Base-by-base conservation (phyloP, 2,888 invertebrate genomes). In the Notocelia uddmanniana region DNA sequence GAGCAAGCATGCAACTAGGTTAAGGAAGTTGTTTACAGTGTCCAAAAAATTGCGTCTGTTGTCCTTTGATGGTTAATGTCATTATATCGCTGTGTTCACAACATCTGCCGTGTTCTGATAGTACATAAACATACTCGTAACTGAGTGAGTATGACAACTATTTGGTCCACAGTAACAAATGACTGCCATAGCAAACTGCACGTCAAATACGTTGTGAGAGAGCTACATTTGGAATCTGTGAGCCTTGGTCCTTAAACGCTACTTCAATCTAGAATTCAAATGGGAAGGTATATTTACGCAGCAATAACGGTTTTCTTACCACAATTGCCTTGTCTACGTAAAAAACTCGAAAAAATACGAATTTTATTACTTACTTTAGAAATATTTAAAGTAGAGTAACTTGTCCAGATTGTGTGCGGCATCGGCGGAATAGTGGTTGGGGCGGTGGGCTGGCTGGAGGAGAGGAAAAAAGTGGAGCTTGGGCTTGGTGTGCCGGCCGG, bases 401-500 rank as follows among this genome's bases (percentile, higher is more conserved):
- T 41, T 31, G 26, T 26, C n/a, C n/a, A 95, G 95, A 94, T 95
- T 70, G 95, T 95, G 0, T 95, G 95, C 78, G 95, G 95, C 0
- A 95, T 95, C 41, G 94, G 94, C 0, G 94, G 94, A 0, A 75
- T 95, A 79, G 94, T 95, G 13, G 92, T 95, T 74, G 95, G 95
- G 0, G 95, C 95, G 0, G 95, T 95, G 0, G 95, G 94, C 0
- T 94, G 94, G 88, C 83, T 95, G 63, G 95, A 95, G 75, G 95
- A 95, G 79, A 85, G 92, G 58, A 86, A 94, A 69, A 90, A 91
- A 59, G 89, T 91, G 2, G 93, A 91, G 15, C 81, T 95, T 3
- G 95, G 95, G 0, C 87, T 95, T 0, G 95, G 95, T 3, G 94
- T 95, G 11, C 94, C 94, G 0, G 90, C 95, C 2, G 95, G 95